A percentile compares a stretch with the other conserved stretches of the same genome.
Conservation (phyloP, 2,888 invertebrate species). For the Bombyx huttoni region DNA sequence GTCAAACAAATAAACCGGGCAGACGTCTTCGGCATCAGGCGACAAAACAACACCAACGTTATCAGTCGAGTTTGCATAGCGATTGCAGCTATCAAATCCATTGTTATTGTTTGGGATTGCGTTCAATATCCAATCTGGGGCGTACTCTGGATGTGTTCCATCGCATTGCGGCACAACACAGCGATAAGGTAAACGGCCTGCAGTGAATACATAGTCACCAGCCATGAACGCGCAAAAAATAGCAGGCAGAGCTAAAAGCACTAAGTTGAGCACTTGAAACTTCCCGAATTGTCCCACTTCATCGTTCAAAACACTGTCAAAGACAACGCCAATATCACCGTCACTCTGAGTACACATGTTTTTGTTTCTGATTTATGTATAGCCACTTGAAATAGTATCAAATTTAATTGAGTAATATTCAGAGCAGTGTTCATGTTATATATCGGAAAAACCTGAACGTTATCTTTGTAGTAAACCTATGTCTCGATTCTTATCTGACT, state of each 20-base stretch:
- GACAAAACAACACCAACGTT: constrained; percentile 8
- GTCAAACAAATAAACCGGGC: constrained; percentile 40
- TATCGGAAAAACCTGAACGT: constrained; percentile 1
- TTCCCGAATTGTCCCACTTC: constrained; percentile 51
- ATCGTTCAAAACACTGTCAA: constrained; percentile 41
- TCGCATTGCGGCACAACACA: constrained; percentile 49
- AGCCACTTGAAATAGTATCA: neutral
- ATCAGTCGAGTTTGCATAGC: constrained; percentile 28
- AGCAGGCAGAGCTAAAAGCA: constrained; percentile 36
- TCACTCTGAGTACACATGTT: constrained; percentile 20
- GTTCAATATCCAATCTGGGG: constrained; percentile 41
- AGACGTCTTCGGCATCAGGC: constrained; percentile 18
- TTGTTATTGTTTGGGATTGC: constrained; percentile 39
- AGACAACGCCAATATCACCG: constrained; percentile 26
- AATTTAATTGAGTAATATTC: constrained; percentile 1
- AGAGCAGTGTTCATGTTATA: constrained; percentile 11
- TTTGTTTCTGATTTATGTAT: neutral
- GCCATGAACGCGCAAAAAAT: constrained; percentile 48
- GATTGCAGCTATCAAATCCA: constrained; percentile 45
- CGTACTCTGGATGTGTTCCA: constrained; percentile 28
- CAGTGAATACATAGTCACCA: constrained; percentile 53
- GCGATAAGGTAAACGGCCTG: constrained; percentile 43
- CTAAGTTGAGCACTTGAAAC: constrained; percentile 41
- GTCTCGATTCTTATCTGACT: constrained; percentile 15
- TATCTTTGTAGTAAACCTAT: constrained; percentile 10